These are phyloP conservation scores for Polietes domitor DNA, from an alignment of 2,888 invertebrate species.

Conservation along the genomic window DNA sequence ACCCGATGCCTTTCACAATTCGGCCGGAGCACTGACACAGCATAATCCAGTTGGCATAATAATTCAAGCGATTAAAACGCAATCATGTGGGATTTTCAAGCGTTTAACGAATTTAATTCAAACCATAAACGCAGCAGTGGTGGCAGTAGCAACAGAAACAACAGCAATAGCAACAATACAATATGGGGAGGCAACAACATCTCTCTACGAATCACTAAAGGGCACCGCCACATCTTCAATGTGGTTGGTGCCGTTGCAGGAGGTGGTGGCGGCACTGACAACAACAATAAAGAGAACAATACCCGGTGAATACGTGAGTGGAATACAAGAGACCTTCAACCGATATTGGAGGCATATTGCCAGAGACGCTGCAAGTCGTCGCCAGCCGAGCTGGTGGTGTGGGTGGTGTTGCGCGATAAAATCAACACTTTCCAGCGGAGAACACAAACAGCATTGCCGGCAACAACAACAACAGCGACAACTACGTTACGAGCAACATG, in stretches of 20 bases:
- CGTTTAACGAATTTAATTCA: constrained; percentile 77
- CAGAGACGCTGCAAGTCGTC: neutral
- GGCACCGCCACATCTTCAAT: neutral
- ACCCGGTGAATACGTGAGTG: constrained; percentile 64
- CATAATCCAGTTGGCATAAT: constrained; percentile 79
- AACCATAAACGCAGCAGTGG: constrained; percentile 41
- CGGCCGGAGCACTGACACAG: constrained; percentile 77
- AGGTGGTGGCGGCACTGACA: neutral
- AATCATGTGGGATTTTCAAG: constrained; percentile 80
- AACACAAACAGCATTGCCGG: too few species aligned
- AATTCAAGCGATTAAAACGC: constrained; percentile 80
- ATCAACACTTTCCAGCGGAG: constrained; percentile 45
- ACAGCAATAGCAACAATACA: constrained; percentile 45
- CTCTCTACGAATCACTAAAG: neutral
- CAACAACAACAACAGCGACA: constrained; percentile 34
- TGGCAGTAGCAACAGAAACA: neutral
- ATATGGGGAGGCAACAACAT: constrained; percentile 58
- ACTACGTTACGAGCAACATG: constrained; percentile 34
- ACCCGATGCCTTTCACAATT: constrained; percentile 81
- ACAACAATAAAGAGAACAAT: constrained; percentile 21
- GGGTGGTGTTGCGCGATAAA: constrained; percentile 42
- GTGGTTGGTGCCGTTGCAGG: too few species aligned
- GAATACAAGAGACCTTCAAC: constrained; percentile 54
- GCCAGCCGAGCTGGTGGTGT: neutral
- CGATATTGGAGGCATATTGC: constrained; percentile 5